Conservation (phyloP, 2,888 invertebrate species). For the Drepanosiphum platanoidis region DNA sequence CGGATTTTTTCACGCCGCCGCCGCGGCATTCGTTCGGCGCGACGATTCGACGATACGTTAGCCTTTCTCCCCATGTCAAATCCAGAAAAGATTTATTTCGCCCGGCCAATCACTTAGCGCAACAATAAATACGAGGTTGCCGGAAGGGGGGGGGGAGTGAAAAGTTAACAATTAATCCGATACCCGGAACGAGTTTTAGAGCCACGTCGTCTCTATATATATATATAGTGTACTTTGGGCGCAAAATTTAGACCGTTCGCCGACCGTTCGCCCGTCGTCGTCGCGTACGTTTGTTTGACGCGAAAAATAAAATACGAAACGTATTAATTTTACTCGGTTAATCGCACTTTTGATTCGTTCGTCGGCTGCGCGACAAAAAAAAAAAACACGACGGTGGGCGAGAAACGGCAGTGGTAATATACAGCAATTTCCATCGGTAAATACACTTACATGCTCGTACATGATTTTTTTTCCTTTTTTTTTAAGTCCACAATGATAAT, state of each 20-base stretch:
- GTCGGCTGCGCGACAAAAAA: neutral
- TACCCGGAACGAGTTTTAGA: neutral
- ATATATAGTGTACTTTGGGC: neutral
- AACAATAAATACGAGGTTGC: slow-evolving; percentile 31
- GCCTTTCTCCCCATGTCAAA: slow-evolving; percentile 18
- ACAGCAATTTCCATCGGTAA: too few relatives aligned
- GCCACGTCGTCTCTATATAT: too few relatives aligned
- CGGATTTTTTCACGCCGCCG: slow-evolving; percentile 20
- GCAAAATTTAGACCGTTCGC: too few relatives aligned
- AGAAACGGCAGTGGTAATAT: neutral
- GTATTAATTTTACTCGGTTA: neutral
- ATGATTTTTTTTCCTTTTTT: too few relatives aligned
- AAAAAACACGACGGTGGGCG: neutral
- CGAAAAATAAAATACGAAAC: slow-evolving; percentile 10
- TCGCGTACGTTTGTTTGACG: neutral
- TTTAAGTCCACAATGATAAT: too few relatives aligned
- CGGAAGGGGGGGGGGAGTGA: slow-evolving; percentile 8
- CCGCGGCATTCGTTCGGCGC: slow-evolving; percentile 23
- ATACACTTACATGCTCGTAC: too few relatives aligned
- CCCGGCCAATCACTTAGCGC: slow-evolving; percentile 37
- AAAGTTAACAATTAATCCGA: slow-evolving; percentile 47
- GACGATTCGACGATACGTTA: slow-evolving; percentile 42
- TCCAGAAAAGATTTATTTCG: slow-evolving; percentile 46
- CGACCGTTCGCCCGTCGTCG: neutral
- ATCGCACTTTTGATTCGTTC: slow-evolving; percentile 7